phyloP scores from a whole-genome alignment of 2,797 vertebrate genomes.

The Tiaroga cobitis region DNA sequence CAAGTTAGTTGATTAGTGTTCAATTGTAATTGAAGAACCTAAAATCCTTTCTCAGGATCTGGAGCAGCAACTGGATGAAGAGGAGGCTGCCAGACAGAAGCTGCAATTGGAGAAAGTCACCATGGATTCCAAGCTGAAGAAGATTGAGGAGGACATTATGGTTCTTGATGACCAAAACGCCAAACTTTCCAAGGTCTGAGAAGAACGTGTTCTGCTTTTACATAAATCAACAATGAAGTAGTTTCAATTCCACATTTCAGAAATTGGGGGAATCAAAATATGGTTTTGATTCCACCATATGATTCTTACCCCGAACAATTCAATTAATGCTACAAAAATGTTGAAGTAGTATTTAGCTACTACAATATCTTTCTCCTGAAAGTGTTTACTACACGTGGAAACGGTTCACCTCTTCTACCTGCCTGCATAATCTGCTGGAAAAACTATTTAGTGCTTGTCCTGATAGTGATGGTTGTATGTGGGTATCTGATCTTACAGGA shows the following conservation, averaged over 20 bases:
- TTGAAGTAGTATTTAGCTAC: not conserved
- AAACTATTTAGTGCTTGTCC: not conserved
- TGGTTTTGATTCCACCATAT: not conserved
- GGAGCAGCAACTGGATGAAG: slow-evolving; percentile 87
- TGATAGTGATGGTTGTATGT: not conserved
- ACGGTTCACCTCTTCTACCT: too few species aligned
- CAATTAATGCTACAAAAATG: not conserved
- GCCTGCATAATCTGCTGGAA: not conserved
- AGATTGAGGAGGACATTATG: slow-evolving; percentile 87
- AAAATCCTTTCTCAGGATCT: slow-evolving; percentile 67
- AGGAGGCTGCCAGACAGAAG: slow-evolving; percentile 87
- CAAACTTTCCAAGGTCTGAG: slow-evolving; percentile 83
- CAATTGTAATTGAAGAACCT: not conserved
- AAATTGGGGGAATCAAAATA: not conserved
- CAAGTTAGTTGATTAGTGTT: not conserved
- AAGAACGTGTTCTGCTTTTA: not conserved
- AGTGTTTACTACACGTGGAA: not conserved
- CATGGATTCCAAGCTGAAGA: slow-evolving; percentile 86
- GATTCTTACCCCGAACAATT: not conserved
- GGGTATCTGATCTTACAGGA: slow-evolving; percentile 75
- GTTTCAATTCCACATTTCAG: not conserved
- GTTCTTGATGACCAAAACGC: slow-evolving; percentile 86
- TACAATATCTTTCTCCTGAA: not conserved
- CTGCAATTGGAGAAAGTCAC: slow-evolving; percentile 88
- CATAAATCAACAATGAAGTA: not conserved